Percentiles rank a stretch among this genome's conserved stretches.
Conservation (phyloP, 2,888 invertebrate species). For the Hemicrepidius hirtus region DNA sequence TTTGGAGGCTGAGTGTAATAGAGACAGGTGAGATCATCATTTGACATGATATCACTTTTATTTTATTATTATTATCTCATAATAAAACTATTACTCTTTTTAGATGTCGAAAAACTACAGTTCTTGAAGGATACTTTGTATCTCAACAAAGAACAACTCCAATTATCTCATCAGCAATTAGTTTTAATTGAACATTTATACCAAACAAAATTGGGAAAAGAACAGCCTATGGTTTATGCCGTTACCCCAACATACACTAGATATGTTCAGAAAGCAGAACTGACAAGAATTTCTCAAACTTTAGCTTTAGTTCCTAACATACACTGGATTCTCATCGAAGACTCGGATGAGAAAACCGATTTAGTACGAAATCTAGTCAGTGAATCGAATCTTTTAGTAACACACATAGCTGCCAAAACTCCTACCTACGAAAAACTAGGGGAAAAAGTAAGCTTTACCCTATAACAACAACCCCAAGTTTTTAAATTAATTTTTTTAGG, state of each 20-base stretch:
- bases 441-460: slow-evolving; percentile 69
- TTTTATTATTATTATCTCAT: neutral
- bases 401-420: slow-evolving; percentile 81
- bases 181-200: slow-evolving; percentile 65
- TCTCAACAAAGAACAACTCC: slow-evolving; percentile 66
- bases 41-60: slow-evolving; percentile 21
- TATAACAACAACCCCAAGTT: neutral
- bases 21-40: slow-evolving; percentile 58
- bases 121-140: slow-evolving; percentile 63
- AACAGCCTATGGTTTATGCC: slow-evolving; percentile 85
- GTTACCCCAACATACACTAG: slow-evolving; percentile 94
- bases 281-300: slow-evolving; percentile 92
- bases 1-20: slow-evolving; percentile 62
- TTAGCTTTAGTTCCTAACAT: slow-evolving; percentile 90
- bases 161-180: slow-evolving; percentile 66
- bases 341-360: slow-evolving; percentile 81
- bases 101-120: slow-evolving; percentile 65
- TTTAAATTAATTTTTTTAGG: slow-evolving; percentile 57
- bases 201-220: slow-evolving; percentile 56
- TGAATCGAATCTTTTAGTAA: slow-evolving; percentile 76
- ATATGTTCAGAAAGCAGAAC: slow-evolving; percentile 94
- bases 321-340: slow-evolving; percentile 96
- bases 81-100: slow-evolving; percentile 25
- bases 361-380: slow-evolving; percentile 85
- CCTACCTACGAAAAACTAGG: slow-evolving; percentile 82